Evolutionary conservation across 2,113 vertebrate genomes (phyloP).

Genomic region (Poeciliopsis prolifica): DNA sequence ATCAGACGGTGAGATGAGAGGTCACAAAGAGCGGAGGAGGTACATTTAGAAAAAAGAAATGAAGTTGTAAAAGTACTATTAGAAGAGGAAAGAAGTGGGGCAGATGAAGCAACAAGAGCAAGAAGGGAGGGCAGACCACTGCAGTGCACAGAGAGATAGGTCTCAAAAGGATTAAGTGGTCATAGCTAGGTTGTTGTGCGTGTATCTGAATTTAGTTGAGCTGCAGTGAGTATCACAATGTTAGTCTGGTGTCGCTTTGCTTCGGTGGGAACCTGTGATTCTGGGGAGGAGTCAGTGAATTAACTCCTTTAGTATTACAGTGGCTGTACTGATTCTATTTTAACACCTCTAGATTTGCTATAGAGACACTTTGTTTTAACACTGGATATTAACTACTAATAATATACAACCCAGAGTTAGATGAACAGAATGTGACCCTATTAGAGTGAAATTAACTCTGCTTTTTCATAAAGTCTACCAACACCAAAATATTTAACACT

Average conservation of each 20-base stretch:
- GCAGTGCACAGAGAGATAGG: constrained; percentile 30
- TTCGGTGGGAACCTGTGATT: too few species aligned
- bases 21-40: constrained; percentile 54
- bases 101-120: constrained; percentile 35
- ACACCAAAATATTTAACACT: too few species aligned
- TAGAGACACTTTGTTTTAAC: too few species aligned
- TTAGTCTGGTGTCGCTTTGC: neutral
- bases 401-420: too few species aligned
- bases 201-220: neutral
- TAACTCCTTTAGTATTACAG: too few species aligned
- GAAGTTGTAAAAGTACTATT: neutral
- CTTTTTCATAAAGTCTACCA: too few species aligned
- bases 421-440: too few species aligned
- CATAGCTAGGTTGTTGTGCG: neutral
- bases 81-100: constrained; percentile 29
- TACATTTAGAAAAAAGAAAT: constrained; percentile 11
- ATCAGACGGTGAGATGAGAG: constrained; percentile 61
- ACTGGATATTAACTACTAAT: too few species aligned
- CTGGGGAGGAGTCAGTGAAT: too few species aligned
- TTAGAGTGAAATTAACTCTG: too few species aligned
- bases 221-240: neutral
- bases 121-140: constrained; percentile 33
- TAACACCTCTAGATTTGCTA: too few species aligned
- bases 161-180: constrained; percentile 63
- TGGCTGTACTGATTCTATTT: too few species aligned